A percentile compares a stretch with the other conserved stretches of the same genome.
These are phyloP conservation scores for Thalassaphorura encarpata DNA, from an alignment of 1,140 invertebrate genomes.

Conservation along the genomic window DNA sequence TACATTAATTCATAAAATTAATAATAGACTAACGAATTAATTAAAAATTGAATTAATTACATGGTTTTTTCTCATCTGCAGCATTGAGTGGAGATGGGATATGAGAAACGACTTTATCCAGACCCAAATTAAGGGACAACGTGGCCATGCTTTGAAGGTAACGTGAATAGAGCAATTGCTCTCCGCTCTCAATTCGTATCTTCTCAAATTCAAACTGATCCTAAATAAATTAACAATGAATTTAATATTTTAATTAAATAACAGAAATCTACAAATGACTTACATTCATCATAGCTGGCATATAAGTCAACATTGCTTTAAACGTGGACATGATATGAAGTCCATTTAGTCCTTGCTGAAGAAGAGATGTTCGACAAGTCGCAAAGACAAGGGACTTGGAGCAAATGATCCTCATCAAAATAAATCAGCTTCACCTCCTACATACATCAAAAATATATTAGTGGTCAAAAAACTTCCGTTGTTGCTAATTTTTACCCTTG, in stretches of 20 bases:
- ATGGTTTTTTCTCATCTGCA: slow-evolving; percentile 1
- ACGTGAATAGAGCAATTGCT: slow-evolving; percentile 50
- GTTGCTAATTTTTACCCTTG: slow-evolving; percentile 39
- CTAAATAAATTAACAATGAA: slow-evolving; percentile 36
- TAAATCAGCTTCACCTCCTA: slow-evolving; percentile 45
- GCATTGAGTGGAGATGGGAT: slow-evolving; percentile 40
- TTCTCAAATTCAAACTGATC: slow-evolving; percentile 52
- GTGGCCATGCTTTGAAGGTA: slow-evolving; percentile 51
- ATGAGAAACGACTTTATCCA: slow-evolving; percentile 48
- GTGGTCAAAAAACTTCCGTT: not conserved
- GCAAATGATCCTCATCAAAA: slow-evolving; percentile 40
- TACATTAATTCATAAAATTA: slow-evolving; percentile 1
- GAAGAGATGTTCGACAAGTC: slow-evolving; percentile 42
- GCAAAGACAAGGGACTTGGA: slow-evolving; percentile 43
- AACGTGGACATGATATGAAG: slow-evolving; percentile 49
- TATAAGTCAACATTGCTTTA: slow-evolving; percentile 41
- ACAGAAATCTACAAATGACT: not conserved
- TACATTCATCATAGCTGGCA: slow-evolving; percentile 39
- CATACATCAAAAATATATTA: slow-evolving; percentile 11
- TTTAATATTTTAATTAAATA: not conserved
- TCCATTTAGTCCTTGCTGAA: slow-evolving; percentile 45
- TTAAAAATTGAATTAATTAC: not conserved
- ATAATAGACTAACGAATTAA: too few relatives aligned
- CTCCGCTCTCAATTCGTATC: slow-evolving; percentile 45
- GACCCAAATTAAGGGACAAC: slow-evolving; percentile 45